These are phyloP conservation scores for Drosophila flavopinicola DNA, from an alignment of 2,888 invertebrate species.

Conservation along the genomic window DNA sequence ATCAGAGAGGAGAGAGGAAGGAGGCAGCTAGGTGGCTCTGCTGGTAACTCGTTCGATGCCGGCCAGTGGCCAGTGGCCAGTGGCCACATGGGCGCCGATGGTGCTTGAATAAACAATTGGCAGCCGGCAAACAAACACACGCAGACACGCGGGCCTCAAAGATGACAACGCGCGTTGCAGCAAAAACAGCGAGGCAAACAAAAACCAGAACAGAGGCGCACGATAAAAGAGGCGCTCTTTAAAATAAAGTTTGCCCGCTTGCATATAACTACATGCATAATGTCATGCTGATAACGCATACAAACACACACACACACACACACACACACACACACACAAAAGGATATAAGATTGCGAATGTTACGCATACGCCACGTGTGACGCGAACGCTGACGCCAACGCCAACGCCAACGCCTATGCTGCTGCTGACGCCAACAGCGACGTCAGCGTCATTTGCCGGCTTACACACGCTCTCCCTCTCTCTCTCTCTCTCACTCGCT, in stretches of 20 bases:
- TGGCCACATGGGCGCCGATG: conserved; percentile 41
- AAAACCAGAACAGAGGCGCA: conserved; percentile 14
- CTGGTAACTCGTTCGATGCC: conserved; percentile 25
- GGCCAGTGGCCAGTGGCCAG: conserved; percentile 21
- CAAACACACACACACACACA: conserved; percentile 1
- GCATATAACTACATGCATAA: conserved; percentile 11
- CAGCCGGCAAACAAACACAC: conserved; percentile 62
- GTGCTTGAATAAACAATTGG: conserved; percentile 75
- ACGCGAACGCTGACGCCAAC: conserved; percentile 15
- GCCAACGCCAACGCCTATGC: conserved; percentile 3
- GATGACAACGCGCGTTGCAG: conserved; percentile 28
- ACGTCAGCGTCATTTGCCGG: conserved; percentile 31
- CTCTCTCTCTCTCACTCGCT: not conserved
- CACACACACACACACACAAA: not conserved
- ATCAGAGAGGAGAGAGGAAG: not conserved
- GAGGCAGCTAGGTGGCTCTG: too few relatives aligned
- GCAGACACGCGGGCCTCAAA: conserved; percentile 15
- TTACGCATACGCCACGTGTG: conserved; percentile 66
- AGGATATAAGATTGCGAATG: conserved; percentile 26
- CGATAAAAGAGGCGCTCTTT: conserved; percentile 42
- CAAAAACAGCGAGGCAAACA: conserved; percentile 8
- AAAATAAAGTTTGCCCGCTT: conserved; percentile 42
- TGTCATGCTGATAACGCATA: conserved; percentile 39
- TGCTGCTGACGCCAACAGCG: conserved; percentile 15
- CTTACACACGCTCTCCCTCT: conserved; percentile 4